phyloP scores from a whole-genome alignment of 2,113 vertebrate genomes.

The Platichthys stellatus region DNA sequence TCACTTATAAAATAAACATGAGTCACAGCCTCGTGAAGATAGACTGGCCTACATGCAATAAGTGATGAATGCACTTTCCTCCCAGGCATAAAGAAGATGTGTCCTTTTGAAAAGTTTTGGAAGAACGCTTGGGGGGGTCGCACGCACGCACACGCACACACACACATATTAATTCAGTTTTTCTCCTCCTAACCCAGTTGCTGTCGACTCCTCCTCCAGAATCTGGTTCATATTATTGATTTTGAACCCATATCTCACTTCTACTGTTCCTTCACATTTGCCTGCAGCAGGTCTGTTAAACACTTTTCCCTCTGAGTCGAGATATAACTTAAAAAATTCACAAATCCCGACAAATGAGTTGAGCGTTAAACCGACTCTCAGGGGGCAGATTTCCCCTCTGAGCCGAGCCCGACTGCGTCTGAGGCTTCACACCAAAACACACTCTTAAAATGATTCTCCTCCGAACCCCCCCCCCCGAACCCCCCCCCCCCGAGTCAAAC shows the following conservation, averaged over 20 bases:
- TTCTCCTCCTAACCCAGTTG: conserved; percentile 14
- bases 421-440: neutral
- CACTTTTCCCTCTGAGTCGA: conserved; percentile 2
- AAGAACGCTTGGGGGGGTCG: neutral
- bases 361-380: conserved; percentile 4
- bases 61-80: conserved; percentile 25
- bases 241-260: neutral
- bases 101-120: conserved; percentile 27
- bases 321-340: neutral
- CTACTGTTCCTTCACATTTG: neutral
- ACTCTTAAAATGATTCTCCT: conserved; percentile 1
- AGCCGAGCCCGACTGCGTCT: neutral
- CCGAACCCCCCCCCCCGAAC: no score
- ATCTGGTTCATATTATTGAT: neutral
- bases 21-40: conserved; percentile 11
- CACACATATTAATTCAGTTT: neutral
- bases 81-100: conserved; percentile 10
- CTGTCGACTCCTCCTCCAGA: neutral
- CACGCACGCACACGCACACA: conserved; percentile 3
- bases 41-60: conserved; percentile 26
- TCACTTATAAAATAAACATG: conserved; percentile 36
- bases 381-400: no score
- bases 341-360: conserved; percentile 19
- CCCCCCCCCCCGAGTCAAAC: no score
- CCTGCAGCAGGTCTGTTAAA: neutral